Evolutionary conservation across 2,797 vertebrate genomes (phyloP).

Genomic region (Avahi laniger): DNA sequence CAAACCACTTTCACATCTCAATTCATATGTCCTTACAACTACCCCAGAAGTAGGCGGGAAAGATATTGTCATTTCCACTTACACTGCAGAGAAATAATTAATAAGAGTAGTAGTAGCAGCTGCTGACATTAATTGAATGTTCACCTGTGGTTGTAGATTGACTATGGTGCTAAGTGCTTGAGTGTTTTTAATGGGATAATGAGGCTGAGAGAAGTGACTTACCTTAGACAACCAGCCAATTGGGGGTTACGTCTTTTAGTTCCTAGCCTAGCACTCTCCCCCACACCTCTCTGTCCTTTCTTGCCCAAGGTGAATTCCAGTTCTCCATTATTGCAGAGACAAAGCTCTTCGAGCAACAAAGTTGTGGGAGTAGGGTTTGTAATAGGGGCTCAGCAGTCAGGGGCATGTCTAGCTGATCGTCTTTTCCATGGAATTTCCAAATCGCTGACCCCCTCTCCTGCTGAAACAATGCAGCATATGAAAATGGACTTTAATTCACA

Average conservation of each 20-base stretch:
- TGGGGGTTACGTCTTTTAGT: neutral
- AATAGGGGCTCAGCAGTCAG: neutral
- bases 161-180: neutral
- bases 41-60: neutral
- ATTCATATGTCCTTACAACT: neutral
- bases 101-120: neutral
- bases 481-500: constrained; percentile 53
- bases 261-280: neutral
- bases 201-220: neutral
- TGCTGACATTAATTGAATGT: neutral
- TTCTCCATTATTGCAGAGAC: neutral
- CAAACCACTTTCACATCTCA: neutral
- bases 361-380: neutral
- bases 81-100: neutral
- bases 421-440: neutral
- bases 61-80: neutral
- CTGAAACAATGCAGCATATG: neutral
- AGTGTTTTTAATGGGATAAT: neutral
- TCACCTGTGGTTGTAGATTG: neutral
- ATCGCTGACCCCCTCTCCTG: neutral
- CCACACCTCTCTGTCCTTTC: neutral
- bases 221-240: neutral
- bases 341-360: neutral
- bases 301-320: neutral
- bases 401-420: neutral